These are phyloP conservation scores for Amazona vittata DNA, from an alignment of 2,113 vertebrate species.

Conservation along the genomic window DNA sequence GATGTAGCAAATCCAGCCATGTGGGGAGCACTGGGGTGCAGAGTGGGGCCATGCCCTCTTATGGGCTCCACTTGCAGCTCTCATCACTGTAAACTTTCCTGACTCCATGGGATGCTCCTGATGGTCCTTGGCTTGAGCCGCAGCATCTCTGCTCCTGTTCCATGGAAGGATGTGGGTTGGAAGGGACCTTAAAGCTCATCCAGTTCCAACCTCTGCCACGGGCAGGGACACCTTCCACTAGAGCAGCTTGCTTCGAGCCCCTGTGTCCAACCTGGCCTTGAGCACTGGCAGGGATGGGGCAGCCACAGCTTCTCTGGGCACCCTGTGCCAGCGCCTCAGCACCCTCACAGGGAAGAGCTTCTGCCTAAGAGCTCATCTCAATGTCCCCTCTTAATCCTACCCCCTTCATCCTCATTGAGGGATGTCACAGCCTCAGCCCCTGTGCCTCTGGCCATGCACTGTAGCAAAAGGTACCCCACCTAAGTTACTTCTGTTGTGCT, in stretches of 20 bases:
- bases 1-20: neutral
- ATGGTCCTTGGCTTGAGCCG: neutral
- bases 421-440: neutral
- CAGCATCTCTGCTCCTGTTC: neutral
- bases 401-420: neutral
- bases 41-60: fast-evolving
- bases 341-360: neutral
- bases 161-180: neutral
- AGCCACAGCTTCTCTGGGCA: too few species aligned
- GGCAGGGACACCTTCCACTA: neutral
- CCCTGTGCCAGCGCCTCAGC: neutral
- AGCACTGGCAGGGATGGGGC: too few species aligned
- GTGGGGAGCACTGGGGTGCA: neutral
- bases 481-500: neutral
- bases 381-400: neutral
- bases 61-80: neutral
- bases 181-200: neutral
- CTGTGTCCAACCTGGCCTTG: too few species aligned
- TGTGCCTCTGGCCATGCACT: neutral
- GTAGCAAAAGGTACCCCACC: neutral
- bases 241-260: too few species aligned
- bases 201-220: fast-evolving
- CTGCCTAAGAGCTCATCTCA: neutral
- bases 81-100: neutral
- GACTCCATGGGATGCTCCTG: neutral